Evolutionary conservation across 2,113 vertebrate genomes (phyloP).

Genomic region (Dromas ardeola): DNA sequence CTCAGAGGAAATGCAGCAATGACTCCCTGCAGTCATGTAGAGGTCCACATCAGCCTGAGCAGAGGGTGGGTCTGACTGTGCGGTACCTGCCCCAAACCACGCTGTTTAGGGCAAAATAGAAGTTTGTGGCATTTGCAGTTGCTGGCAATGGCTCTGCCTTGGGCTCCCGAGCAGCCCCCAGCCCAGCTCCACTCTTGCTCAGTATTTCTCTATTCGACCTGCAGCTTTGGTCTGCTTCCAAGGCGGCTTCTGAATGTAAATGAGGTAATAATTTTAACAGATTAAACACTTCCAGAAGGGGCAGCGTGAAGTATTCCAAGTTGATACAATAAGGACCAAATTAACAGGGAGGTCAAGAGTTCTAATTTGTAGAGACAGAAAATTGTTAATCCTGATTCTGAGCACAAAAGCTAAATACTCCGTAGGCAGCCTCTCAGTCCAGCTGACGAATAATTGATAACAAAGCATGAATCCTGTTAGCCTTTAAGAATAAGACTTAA

Average conservation of each 20-base stretch:
- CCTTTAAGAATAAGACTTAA: background rate
- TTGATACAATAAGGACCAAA: slow-evolving; percentile 3
- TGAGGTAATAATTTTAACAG: slow-evolving; percentile 2
- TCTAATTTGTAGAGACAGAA: background rate
- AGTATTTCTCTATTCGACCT: background rate
- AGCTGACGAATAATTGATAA: background rate
- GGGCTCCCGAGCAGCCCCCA: background rate
- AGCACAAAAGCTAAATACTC: background rate
- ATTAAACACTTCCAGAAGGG: slow-evolving; percentile 32
- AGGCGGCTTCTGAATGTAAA: background rate
- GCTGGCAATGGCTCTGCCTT: background rate
- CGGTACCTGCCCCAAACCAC: background rate
- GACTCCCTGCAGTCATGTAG: background rate
- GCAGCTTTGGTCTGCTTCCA: slow-evolving; percentile 32
- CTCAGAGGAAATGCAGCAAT: background rate
- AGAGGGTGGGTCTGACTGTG: background rate
- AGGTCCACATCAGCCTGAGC: background rate
- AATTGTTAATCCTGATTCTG: background rate
- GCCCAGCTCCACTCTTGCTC: background rate
- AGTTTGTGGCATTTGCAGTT: background rate
- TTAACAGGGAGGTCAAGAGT: background rate
- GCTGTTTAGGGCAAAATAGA: background rate
- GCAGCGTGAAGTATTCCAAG: background rate
- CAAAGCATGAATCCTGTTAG: background rate
- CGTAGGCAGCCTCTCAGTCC: background rate